Evolutionary conservation across 2,113 vertebrate genomes (phyloP).

Genomic region (Gymnorhina tibicen): DNA sequence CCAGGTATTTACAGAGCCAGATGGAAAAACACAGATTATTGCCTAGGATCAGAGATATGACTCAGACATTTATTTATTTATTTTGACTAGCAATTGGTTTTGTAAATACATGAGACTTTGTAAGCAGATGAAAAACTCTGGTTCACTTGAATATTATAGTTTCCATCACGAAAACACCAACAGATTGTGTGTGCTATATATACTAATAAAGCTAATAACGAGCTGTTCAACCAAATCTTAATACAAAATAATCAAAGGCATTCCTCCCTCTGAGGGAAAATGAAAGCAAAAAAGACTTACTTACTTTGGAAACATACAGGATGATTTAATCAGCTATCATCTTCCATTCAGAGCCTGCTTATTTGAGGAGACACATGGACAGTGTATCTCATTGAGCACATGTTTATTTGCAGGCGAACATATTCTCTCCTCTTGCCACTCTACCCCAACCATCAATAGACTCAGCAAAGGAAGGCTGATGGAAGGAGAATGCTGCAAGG

Average conservation of each 20-base stretch:
- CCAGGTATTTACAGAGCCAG: background rate
- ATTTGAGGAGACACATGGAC: background rate
- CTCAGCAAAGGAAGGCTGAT: background rate
- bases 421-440: background rate
- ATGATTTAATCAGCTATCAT: background rate
- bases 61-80: background rate
- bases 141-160: background rate
- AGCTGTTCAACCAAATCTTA: slow-evolving; percentile 1
- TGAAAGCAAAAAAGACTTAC: background rate
- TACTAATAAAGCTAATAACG: background rate
- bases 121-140: slow-evolving; percentile 16
- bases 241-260: background rate
- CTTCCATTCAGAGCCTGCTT: background rate
- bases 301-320: background rate
- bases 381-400: background rate
- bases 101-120: slow-evolving; percentile 10
- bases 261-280: background rate
- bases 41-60: background rate
- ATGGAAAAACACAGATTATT: background rate
- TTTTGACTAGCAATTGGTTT: background rate
- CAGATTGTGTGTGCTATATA: background rate
- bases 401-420: background rate
- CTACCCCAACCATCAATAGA: background rate
- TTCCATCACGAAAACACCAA: background rate
- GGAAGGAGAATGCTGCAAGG: background rate